Base-by-base conservation (phyloP, 2,113 vertebrate species). In the Phodopus roborovskii region DNA sequence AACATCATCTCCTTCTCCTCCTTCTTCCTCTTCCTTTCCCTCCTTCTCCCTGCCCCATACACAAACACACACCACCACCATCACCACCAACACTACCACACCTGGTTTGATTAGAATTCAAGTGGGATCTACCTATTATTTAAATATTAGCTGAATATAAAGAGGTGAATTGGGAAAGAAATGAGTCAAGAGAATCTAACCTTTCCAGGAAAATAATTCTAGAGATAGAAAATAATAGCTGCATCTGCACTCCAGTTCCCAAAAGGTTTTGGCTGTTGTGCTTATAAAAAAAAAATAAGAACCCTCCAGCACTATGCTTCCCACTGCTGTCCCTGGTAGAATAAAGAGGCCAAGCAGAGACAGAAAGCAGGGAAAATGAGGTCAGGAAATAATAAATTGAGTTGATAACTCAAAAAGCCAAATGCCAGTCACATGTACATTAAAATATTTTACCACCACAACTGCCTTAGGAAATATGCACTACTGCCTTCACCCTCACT, bases 201-300 rank as follows among this genome's bases (percentile, higher is more conserved):
- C 74, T 66, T 71, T 89, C 88, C 45, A 89, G 42, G 33, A 70
- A 92, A 94, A 66, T 78, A 62, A 33, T 79, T 91, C 60, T 83
- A 5, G 58, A 95, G 56, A 79, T 16, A 85, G 45, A 84, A 90
- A 96, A 95, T 62, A 22, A 91, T 12, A 79, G 10, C 28, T 71
- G 12, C 28, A 66, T 92, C 83, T 91, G 50, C 58, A 66, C 53
- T 94, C 42, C 16, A 94, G 17, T 71, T 92, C 85, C 70, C 50
- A 75, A 91, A 97, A 92, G 64, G 12, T 53, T 91, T 77, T 79
- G 58, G 39, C 73, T 93, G 12, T 60, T 87, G 20, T 92, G 15
- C 88, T 94, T 82, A 78, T 62, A 22, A 56, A 93, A 82, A 93
- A 82, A 45, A 66, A 66, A 66, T 50, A 93, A 91, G 56, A 70